These are phyloP conservation scores for Danio kyathit DNA, from an alignment of 2,797 vertebrate genomes.

Conservation along the genomic window DNA sequence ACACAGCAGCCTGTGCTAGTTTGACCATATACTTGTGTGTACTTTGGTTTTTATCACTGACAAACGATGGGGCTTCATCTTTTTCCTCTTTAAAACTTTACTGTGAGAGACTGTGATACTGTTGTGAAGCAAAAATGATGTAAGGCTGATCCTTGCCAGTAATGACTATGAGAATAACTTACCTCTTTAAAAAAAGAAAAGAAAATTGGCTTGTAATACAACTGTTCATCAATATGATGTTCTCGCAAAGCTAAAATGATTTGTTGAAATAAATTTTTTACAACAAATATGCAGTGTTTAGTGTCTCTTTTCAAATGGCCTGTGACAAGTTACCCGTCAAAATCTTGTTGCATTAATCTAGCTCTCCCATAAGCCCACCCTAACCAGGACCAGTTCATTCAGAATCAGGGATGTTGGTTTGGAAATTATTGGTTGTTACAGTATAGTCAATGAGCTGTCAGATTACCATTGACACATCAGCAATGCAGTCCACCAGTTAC, in stretches of 20 bases:
- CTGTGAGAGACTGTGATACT: slow-evolving; percentile 71
- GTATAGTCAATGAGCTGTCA: slow-evolving; percentile 71
- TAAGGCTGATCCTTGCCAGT: slow-evolving; percentile 52
- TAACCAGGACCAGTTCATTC: slow-evolving; percentile 56
- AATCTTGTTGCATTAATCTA: slow-evolving; percentile 1
- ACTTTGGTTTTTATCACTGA: slow-evolving; percentile 51
- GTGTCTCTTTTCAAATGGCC: slow-evolving; percentile 11
- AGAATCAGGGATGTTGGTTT: slow-evolving; percentile 66
- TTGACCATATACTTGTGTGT: slow-evolving; percentile 52
- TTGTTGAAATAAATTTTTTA: slow-evolving; percentile 77
- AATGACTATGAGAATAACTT: slow-evolving; percentile 60
- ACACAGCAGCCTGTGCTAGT: slow-evolving; percentile 34
- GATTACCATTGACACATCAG: slow-evolving; percentile 73
- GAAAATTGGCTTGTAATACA: slow-evolving; percentile 64
- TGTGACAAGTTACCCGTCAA: neutral
- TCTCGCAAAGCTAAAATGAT: slow-evolving; percentile 71
- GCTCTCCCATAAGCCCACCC: slow-evolving; percentile 21
- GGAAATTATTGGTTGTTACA: slow-evolving; percentile 75
- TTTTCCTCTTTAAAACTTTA: slow-evolving; percentile 58
- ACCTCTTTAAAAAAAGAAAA: slow-evolving; percentile 44
- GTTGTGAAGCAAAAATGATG: slow-evolving; percentile 64
- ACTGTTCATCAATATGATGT: slow-evolving; percentile 55
- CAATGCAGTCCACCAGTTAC: slow-evolving; percentile 68
- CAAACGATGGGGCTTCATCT: slow-evolving; percentile 56
- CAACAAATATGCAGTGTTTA: slow-evolving; percentile 47